Evolutionary conservation across 2,888 invertebrate species (phyloP), one percentile per base, ranked within the genome.

Genomic region (Aleiodes alternator): DNA sequence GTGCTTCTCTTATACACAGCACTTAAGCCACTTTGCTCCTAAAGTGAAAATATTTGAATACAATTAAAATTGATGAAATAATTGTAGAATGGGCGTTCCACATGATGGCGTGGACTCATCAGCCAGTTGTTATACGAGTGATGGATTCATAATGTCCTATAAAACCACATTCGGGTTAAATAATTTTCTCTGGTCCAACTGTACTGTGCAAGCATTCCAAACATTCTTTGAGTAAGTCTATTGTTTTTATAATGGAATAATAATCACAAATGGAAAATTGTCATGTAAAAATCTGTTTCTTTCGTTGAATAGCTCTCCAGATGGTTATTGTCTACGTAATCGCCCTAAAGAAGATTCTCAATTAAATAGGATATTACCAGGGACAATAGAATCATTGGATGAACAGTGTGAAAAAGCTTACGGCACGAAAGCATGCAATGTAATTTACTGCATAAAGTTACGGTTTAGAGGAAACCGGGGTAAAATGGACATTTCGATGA

Each of bases 371-470:
- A 94, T 96, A 69, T 89, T 97, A 81, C 97, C 97, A 0, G 97
- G 97, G 57, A 94, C 96, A 81, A 89, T 97, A 77, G 91, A 96
- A 78, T 94, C 96, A 5, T 90, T 97, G 81, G 97, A 97, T 88
- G 96, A 96, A 56, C 97, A 97, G 88, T 97, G 97, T 88, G 92
- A 96, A 81, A 93, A 95, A 86, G 96, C 97, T 88, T 57, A 71
- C 84, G 97, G 97, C 84, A 96, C 97, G 16, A 95, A 93, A 90
- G 93, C 94, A 4, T 94, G 94, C 86, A 92, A 93, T 84, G 93
- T 93, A 91, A 91, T 92, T 90, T 69, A 16, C 14, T 23, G 23
- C 23, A 23, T 23, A 23, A 2, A 23, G 2, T 23, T 23, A 23
- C 23, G 2, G 2, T 23, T 23, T 23, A 1, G 23, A 23, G 2